These are phyloP conservation scores for Tolypeutes matacus DNA, from an alignment of 2,797 vertebrate species.

Conservation along the genomic window DNA sequence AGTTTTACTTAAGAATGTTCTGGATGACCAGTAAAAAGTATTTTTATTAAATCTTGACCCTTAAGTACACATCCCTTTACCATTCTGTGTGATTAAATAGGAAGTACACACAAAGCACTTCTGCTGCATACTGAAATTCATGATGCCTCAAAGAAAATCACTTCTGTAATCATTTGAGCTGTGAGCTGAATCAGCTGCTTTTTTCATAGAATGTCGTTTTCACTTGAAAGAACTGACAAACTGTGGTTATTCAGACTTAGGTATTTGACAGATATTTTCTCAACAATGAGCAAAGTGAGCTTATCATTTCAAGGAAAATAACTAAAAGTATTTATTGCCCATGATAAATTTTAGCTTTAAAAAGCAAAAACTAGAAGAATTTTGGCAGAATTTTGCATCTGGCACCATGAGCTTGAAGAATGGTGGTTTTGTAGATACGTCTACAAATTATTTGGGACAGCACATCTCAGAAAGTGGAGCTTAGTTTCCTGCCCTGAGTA, in stretches of 20 bases:
- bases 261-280: slow-evolving; percentile 11
- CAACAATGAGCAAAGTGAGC: background rate
- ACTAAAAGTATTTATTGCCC: background rate
- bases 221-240: slow-evolving; percentile 21
- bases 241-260: background rate
- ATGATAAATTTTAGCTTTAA: slow-evolving; percentile 9
- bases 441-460: background rate
- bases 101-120: background rate
- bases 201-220: background rate
- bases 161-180: background rate
- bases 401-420: background rate
- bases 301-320: slow-evolving; percentile 5
- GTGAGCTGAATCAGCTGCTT: background rate
- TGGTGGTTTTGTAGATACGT: background rate
- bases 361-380: slow-evolving; percentile 28
- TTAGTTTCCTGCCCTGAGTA: background rate
- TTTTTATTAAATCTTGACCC: background rate
- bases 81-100: background rate
- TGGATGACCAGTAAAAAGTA: background rate
- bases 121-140: background rate
- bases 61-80: background rate
- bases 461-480: background rate
- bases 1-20: background rate
- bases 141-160: background rate
- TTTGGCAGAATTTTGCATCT: background rate